These are phyloP conservation scores for Rousettus madagascariensis DNA, from an alignment of 2,797 vertebrate species.

Conservation along the genomic window DNA sequence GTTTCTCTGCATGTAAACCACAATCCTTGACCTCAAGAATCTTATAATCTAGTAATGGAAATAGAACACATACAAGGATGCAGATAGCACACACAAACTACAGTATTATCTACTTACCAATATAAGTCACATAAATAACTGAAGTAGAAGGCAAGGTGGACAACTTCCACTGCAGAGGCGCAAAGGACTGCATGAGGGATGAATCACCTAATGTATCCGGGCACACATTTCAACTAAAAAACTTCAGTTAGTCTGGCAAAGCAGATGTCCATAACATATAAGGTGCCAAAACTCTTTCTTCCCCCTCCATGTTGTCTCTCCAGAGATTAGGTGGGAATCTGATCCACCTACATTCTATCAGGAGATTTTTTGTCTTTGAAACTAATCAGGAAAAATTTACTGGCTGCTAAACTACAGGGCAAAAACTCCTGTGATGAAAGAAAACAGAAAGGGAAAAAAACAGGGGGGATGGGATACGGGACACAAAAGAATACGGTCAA, in stretches of 20 bases:
- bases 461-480: background rate
- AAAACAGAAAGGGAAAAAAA: background rate
- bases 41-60: background rate
- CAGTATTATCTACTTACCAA: background rate
- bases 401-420: background rate
- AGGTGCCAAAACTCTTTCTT: background rate
- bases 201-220: background rate
- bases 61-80: background rate
- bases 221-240: background rate
- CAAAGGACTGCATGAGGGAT: background rate
- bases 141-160: background rate
- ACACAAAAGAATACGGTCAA: background rate
- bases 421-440: background rate
- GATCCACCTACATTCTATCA: conserved; percentile 16
- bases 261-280: background rate
- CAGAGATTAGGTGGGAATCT: background rate
- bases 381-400: conserved; percentile 52
- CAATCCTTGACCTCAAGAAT: background rate
- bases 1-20: background rate
- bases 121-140: background rate
- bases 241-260: background rate
- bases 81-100: background rate
- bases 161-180: background rate
- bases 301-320: background rate
- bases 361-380: conserved; percentile 28